A percentile compares a stretch with the other conserved stretches of the same genome.
phyloP scores from a whole-genome alignment of 2,888 invertebrate genomes.

The Athalia rosae region DNA sequence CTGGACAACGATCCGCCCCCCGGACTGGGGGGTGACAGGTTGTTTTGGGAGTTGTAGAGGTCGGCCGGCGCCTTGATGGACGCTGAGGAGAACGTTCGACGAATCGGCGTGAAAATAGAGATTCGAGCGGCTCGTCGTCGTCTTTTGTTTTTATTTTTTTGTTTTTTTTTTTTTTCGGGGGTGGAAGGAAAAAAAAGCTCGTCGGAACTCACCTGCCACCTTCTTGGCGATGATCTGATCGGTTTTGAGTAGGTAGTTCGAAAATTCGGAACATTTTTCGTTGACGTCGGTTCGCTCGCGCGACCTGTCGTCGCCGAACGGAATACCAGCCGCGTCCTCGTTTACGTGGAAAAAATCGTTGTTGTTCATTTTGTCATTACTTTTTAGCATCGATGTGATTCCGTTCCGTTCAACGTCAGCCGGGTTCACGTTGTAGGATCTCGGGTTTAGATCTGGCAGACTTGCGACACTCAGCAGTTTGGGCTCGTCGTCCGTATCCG shows the following conservation, averaged over 20 bases:
- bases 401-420: constrained; percentile 44
- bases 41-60: not conserved
- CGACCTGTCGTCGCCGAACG: not conserved
- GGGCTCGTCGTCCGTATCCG: constrained; percentile 65
- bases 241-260: not conserved
- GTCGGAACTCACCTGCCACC: not conserved
- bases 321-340: constrained; percentile 5
- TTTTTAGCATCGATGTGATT: not conserved
- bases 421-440: constrained; percentile 50
- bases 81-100: not conserved
- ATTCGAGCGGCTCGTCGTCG: no score
- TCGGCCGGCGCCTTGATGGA: not conserved
- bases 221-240: not conserved
- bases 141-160: no score
- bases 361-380: constrained; percentile 12
- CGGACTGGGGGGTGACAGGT: constrained; percentile 15
- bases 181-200: not conserved
- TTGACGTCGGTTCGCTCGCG: not conserved
- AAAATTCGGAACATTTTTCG: not conserved
- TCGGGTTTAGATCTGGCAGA: constrained; percentile 49
- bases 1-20: constrained; percentile 67
- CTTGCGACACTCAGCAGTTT: constrained; percentile 56
- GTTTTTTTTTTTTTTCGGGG: no score
- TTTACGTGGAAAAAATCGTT: not conserved
- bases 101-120: not conserved